A percentile compares a stretch with the other conserved stretches of the same genome.
phyloP scores from a whole-genome alignment of 1,140 invertebrate species.

The Listronotus bonariensis region DNA sequence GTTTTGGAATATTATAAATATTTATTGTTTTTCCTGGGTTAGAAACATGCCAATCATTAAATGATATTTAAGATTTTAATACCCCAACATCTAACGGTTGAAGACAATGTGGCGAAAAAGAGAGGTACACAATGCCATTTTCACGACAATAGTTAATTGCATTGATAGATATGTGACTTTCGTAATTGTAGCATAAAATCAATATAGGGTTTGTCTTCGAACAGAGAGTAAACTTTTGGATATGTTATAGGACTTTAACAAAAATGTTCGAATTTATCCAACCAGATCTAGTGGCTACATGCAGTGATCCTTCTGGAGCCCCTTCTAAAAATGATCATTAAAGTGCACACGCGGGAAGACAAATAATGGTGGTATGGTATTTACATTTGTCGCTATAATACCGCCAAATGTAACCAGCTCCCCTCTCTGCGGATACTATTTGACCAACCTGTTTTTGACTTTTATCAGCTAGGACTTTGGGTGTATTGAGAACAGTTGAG shows the following conservation, averaged over 20 bases:
- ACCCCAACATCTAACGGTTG: too few relatives aligned
- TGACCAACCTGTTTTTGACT: slow-evolving; percentile 52
- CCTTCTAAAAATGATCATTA: slow-evolving; percentile 51
- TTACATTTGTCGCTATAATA: slow-evolving; percentile 53
- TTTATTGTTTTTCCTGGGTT: too few relatives aligned
- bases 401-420: slow-evolving; percentile 52
- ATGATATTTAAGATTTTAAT: too few relatives aligned
- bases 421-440: slow-evolving; percentile 53
- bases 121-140: too few relatives aligned
- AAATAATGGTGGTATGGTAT: slow-evolving; percentile 47
- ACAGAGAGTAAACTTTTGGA: slow-evolving; percentile 48
- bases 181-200: slow-evolving; percentile 54
- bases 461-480: slow-evolving; percentile 11
- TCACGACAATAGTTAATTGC: too few relatives aligned
- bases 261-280: slow-evolving; percentile 58
- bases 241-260: slow-evolving; percentile 52
- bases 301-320: slow-evolving; percentile 53
- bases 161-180: slow-evolving; percentile 46
- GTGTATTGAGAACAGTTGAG: too few relatives aligned
- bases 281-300: slow-evolving; percentile 54
- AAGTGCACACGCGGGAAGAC: slow-evolving; percentile 50
- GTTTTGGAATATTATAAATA: too few relatives aligned
- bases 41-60: too few relatives aligned
- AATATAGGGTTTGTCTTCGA: slow-evolving; percentile 53
- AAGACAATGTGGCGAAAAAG: too few relatives aligned